Percentiles rank a stretch among this genome's conserved stretches.
phyloP scores from a whole-genome alignment of 2,888 invertebrate species.

The Eupithecia exiguata region DNA sequence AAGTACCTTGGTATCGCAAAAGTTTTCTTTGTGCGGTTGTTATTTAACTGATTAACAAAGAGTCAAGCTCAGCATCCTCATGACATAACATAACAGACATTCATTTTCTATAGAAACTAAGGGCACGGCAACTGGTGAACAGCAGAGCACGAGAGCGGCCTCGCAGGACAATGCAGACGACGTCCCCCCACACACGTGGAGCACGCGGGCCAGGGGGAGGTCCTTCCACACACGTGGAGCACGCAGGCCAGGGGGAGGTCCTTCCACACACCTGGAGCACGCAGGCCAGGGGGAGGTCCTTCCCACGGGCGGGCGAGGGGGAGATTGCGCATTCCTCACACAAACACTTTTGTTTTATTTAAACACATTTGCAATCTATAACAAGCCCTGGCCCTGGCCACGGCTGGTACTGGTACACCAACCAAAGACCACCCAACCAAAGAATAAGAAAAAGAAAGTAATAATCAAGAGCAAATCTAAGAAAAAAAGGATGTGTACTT shows the following conservation, averaged over 20 bases:
- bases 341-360: constrained; percentile 39
- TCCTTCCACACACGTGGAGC: no score
- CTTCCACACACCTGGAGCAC: constrained; percentile 22
- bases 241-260: no score
- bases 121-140: neutral
- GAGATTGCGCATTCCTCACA: constrained; percentile 42
- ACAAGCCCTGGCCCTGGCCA: constrained; percentile 25
- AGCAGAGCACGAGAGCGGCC: neutral
- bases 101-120: neutral
- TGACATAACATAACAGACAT: neutral
- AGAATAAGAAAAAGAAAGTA: no score
- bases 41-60: neutral
- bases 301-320: constrained; percentile 51
- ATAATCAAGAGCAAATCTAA: no score
- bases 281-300: constrained; percentile 31
- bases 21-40: no score
- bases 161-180: constrained; percentile 16
- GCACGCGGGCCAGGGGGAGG: no score
- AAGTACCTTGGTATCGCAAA: no score
- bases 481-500: no score
- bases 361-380: constrained; percentile 32
- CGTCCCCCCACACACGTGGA: no score
- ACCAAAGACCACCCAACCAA: no score
- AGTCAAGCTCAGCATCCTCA: neutral
- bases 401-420: no score